Base-by-base conservation (phyloP, 1,140 invertebrate species). In the Listronotus bonariensis region DNA sequence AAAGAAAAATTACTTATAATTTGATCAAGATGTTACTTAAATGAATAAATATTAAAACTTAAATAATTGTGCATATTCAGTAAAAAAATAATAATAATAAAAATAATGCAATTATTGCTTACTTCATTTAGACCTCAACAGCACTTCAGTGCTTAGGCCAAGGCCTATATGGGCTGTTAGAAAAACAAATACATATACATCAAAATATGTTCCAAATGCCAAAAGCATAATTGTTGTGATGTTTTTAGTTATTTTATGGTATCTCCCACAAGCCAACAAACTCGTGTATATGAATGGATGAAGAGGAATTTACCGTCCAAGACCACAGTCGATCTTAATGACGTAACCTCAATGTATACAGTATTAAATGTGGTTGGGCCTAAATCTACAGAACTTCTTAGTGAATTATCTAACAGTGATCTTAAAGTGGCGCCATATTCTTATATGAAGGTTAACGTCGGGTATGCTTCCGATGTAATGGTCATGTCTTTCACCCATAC, bases 311-410 rank as follows among this genome's bases (percentile, higher is more conserved):
- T 89, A 32, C 87, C 88, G 31, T 40, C 72, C 8, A 85, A 90
- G 73, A 83, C 84, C 49, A 86, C 86, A 17, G 85, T 92, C 2
- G 79, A 83, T 60, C 77, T 92, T 8, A 86, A 85, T 60, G 91
- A 93, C 73, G 85, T 92, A 1, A 93, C 92, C 0, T 91, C 89
- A 17, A 87, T 90, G 80, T 94, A 92, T 76, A 92, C 92, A 0
- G 91, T 91, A 0, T 85, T 95, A 31, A 91, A 92, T 80, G 80
- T 94, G 14, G 90, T 95, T 75, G 92, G 92, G 17, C 92, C 91
- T 4, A 86, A 91, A 79, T 87, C 91, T 32, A 78, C 84, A 32
- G 84, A 87, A 71, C 78, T 94, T 6, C 77, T 94, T 56, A 84
- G 83, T 32, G 90, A 93, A 76, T 76, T 94, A 11, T 89, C 89